A percentile compares a stretch with the other conserved stretches of the same genome.
Evolutionary conservation across 2,113 vertebrate species (phyloP).

Genomic region (Nothoprocta perdicaria): DNA sequence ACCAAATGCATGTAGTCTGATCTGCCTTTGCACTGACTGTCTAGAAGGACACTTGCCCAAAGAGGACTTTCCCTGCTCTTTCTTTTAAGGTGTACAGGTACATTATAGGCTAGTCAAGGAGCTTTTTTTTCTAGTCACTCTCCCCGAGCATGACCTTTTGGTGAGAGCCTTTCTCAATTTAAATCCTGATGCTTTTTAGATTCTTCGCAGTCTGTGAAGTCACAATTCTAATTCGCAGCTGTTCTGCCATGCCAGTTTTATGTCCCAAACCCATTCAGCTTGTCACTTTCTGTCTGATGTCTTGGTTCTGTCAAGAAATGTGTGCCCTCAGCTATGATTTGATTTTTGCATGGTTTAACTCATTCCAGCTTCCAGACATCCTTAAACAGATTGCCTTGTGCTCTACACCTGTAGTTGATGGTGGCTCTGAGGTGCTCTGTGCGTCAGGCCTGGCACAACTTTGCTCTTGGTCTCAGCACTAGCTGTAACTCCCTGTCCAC

Average conservation of each 20-base stretch:
- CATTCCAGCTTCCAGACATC: not conserved
- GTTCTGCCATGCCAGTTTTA: not conserved
- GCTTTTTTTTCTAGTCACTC: not conserved
- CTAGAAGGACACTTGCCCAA: not conserved
- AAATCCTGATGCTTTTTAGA: not conserved
- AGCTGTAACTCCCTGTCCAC: not conserved
- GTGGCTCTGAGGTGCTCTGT: not conserved
- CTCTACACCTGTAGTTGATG: not conserved
- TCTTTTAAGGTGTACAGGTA: not conserved
- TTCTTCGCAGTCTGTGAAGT: not conserved
- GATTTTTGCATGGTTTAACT: not conserved
- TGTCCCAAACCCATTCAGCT: not conserved
- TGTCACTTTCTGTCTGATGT: not conserved
- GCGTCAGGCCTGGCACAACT: not conserved
- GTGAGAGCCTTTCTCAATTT: not conserved
- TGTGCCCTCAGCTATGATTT: not conserved
- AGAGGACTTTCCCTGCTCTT: not conserved
- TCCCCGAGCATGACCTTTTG: not conserved
- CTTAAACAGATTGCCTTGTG: not conserved
- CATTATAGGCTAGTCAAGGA: not conserved
- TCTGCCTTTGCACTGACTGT: not conserved
- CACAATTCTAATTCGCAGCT: not conserved
- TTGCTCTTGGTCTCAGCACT: not conserved
- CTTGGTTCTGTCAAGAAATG: not conserved
- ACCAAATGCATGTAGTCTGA: rapidly evolving